Percentiles rank a stretch among this genome's conserved stretches.
These are phyloP conservation scores for Naja naja DNA, from an alignment of 2,113 vertebrate genomes.

Conservation along the genomic window DNA sequence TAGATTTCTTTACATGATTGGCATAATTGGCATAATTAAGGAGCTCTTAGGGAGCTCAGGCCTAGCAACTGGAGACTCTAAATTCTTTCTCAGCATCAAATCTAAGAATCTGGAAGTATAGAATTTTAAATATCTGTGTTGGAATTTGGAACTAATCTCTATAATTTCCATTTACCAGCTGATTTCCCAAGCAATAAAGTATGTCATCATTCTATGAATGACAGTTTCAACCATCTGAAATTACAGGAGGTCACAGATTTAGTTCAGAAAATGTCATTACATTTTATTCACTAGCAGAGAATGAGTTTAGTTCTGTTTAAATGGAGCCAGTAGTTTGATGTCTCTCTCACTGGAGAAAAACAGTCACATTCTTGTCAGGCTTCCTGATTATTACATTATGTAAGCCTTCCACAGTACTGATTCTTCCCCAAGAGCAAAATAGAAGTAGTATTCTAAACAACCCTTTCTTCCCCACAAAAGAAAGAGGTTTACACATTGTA, in stretches of 20 bases:
- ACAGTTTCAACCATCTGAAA: not conserved
- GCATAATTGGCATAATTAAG: not conserved
- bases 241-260: not conserved
- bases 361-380: not conserved
- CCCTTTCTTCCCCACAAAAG: conserved; percentile 2
- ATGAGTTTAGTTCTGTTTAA: not conserved
- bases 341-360: not conserved
- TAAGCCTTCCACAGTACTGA: not conserved
- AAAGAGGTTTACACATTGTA: not conserved
- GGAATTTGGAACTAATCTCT: not conserved
- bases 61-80: not conserved
- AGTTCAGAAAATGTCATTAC: not conserved
- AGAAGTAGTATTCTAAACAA: not conserved
- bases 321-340: not conserved
- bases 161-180: not conserved
- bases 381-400: not conserved
- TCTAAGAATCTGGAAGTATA: not conserved
- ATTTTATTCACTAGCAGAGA: not conserved
- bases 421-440: not conserved
- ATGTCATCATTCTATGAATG: not conserved
- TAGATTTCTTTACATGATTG: not conserved
- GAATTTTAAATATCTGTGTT: not conserved
- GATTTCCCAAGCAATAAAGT: not conserved
- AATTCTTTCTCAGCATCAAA: not conserved
- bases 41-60: not conserved